Evolutionary conservation across 2,797 vertebrate genomes (phyloP).

Genomic region (Bradypus variegatus): DNA sequence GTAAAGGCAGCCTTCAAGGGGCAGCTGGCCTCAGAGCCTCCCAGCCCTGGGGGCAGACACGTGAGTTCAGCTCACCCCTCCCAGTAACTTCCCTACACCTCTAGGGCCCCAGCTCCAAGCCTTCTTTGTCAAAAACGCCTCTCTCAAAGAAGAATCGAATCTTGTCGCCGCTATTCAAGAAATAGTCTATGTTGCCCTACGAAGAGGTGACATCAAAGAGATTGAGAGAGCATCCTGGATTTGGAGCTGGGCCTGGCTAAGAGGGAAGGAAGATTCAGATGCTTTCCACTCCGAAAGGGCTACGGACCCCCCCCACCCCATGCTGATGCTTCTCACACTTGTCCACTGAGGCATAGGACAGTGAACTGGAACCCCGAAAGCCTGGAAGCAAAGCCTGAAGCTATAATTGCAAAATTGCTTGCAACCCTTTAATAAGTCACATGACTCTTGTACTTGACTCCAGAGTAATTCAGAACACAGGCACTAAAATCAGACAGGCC

Average conservation of each 20-base stretch:
- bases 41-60: not conserved
- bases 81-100: not conserved
- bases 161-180: slow-evolving; percentile 94
- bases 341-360: not conserved
- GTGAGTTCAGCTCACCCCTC: too few relatives aligned
- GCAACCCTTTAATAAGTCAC: not conserved
- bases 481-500: not conserved
- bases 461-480: not conserved
- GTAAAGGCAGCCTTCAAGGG: not conserved
- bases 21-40: not conserved
- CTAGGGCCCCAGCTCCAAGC: slow-evolving; percentile 63
- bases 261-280: not conserved
- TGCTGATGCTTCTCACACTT: not conserved
- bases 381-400: not conserved
- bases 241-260: not conserved
- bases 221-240: not conserved
- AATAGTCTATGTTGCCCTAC: slow-evolving; percentile 92
- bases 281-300: not conserved
- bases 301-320: not conserved
- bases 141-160: slow-evolving; percentile 97
- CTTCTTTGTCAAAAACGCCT: slow-evolving; percentile 88
- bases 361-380: not conserved
- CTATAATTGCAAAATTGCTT: not conserved
- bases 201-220: not conserved
- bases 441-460: not conserved